Base-by-base conservation (phyloP, 1,140 invertebrate genomes). In the Bombus soroeensis region DNA sequence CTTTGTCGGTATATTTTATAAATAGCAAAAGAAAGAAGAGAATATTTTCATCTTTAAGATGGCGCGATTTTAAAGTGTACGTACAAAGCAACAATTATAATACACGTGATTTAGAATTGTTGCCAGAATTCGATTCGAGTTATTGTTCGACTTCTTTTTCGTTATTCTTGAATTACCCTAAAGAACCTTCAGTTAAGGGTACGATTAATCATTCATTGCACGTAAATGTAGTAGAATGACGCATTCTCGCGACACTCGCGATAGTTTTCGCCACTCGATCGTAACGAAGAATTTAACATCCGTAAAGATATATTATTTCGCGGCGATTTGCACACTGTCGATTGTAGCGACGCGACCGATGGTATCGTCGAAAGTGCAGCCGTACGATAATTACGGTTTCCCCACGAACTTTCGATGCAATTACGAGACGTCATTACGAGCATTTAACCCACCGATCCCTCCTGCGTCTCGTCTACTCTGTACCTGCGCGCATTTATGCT, bases 381-480 rank as follows among this genome's bases (percentile, higher is more conserved):
- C 79, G 87, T 34, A 82, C 86, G 89, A 91, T 93, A 93, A 93
- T 93, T 93, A 91, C 91, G 88, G 88, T 93, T 91, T 92, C 91
- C 83, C 81, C 86, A 87, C 84, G 86, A 93, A 93, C 91, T 92
- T 93, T 92, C 89, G 86, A 90, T 89, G 91, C 92, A 93, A 93
- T 93, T 93, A 91, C 90, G 85, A 90, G 90, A 91, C 91, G 90
- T 93, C 92, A 92, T 92, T 93, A 93, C 82, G 87, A 88, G 83
- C 92, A 89, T 92, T 93, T 93, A 92, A 71, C 87, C 89, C 74
- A 84, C 83, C 84, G 80, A 79, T 70, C 62, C 76, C 72, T 39
- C 41, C 37, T 32, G n/a, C 62, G 34, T 32, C 53, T n/a, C 47
- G 25, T 62, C 37, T 39, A 39, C 70, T 28, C 59, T 59, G 79